Conservation (phyloP, 2,113 vertebrate species). For the Hemichromis elongatus region DNA sequence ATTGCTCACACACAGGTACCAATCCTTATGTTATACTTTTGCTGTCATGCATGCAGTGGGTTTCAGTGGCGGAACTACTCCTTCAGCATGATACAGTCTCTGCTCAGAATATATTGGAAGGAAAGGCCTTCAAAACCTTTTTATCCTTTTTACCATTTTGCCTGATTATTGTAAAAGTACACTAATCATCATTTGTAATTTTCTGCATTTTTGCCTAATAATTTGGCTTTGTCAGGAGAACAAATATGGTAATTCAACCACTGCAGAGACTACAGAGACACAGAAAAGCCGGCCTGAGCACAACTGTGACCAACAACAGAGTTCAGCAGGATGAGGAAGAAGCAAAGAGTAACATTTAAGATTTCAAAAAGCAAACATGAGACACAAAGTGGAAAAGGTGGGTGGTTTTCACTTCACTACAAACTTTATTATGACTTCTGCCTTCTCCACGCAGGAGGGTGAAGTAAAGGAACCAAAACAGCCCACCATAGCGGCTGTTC, state of each 20-base stretch:
- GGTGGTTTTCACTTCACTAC: neutral
- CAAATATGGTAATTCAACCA: neutral
- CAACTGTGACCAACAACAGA: neutral
- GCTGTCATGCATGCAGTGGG: neutral
- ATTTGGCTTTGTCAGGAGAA: neutral
- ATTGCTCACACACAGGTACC: neutral
- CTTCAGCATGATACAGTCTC: neutral
- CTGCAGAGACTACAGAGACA: neutral
- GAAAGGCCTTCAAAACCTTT: neutral
- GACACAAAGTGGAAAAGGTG: neutral
- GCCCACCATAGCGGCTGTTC: neutral
- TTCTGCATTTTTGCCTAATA: neutral
- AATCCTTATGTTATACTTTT: neutral
- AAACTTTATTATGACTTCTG: neutral
- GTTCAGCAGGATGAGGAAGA: neutral
- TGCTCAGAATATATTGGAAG: neutral
- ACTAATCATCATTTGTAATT: neutral
- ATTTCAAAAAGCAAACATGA: fast-evolving
- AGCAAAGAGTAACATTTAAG: neutral
- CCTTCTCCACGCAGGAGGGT: fast-evolving
- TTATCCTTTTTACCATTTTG: neutral
- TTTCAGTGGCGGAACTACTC: neutral
- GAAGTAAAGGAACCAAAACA: neutral
- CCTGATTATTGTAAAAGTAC: neutral
- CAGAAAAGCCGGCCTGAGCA: neutral